A percentile compares a stretch with the other conserved stretches of the same genome.
Conservation (phyloP, 2,888 invertebrate genomes). For the Argynnis bischoffii region DNA sequence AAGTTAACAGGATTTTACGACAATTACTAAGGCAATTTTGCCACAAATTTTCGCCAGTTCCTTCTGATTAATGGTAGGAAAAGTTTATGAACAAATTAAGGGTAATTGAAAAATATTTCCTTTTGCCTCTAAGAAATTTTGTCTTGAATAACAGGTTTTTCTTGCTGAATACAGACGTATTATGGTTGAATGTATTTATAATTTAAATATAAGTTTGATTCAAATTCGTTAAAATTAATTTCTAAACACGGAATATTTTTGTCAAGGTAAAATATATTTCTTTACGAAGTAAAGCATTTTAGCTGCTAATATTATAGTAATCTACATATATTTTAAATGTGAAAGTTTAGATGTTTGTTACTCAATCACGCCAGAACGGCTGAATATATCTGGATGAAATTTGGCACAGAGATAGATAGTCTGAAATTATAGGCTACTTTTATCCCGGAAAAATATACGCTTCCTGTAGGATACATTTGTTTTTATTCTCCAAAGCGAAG, state of each 20-base stretch:
- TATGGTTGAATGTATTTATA: neutral
- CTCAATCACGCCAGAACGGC: no score
- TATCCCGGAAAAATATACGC: no score
- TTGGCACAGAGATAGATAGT: no score
- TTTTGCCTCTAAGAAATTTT: slow-evolving; percentile 25
- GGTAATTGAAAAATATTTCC: slow-evolving; percentile 44
- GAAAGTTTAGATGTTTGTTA: no score
- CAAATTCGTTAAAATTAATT: neutral
- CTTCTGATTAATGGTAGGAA: slow-evolving; percentile 43
- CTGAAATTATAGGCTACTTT: no score
- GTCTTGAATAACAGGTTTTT: slow-evolving; percentile 8
- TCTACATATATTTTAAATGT: no score
- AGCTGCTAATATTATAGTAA: no score
- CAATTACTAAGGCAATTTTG: slow-evolving; percentile 43
- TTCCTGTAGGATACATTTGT: no score
- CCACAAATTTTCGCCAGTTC: slow-evolving; percentile 43
- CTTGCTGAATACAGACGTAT: neutral
- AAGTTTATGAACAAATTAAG: slow-evolving; percentile 40
- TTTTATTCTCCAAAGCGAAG: no score
- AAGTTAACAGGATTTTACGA: slow-evolving; percentile 39
- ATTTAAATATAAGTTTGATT: neutral
- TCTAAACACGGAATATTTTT: neutral
- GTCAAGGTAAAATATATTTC: no score
- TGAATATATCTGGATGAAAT: no score
- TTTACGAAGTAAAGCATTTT: no score